These are phyloP conservation scores for Malaclemys terrapin DNA, from an alignment of 2,113 vertebrate genomes.

Conservation along the genomic window DNA sequence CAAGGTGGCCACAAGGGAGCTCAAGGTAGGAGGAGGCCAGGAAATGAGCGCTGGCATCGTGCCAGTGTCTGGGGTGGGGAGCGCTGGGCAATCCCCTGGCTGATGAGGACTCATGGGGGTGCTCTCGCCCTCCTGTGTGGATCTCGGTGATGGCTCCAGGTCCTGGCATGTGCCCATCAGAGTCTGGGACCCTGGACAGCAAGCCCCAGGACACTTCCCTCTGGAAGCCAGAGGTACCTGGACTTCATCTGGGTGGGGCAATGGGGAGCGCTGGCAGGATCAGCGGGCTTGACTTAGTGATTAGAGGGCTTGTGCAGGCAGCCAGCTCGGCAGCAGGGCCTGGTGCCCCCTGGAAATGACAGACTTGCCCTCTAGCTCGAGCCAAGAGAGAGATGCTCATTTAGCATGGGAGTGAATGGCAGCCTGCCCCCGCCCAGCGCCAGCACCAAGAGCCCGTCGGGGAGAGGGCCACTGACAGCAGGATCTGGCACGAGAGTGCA, in stretches of 20 bases:
- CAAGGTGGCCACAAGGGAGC: slow-evolving; percentile 89
- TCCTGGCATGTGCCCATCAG: neutral
- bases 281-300: neutral
- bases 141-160: neutral
- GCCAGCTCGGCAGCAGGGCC: neutral
- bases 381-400: neutral
- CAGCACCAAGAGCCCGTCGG: neutral
- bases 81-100: neutral
- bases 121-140: neutral
- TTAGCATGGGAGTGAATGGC: neutral
- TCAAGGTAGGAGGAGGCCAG: slow-evolving; percentile 85
- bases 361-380: neutral
- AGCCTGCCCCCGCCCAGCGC: neutral
- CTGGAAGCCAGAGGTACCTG: neutral
- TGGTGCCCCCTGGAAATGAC: neutral
- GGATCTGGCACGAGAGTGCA: neutral
- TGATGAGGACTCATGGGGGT: fast-evolving
- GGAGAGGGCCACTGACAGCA: neutral
- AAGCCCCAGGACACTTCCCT: neutral
- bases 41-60: fast-evolving
- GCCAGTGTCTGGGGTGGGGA: neutral
- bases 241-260: neutral
- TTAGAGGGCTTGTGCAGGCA: neutral
- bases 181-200: no score
- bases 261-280: neutral